Conservation (phyloP, 2,888 invertebrate species). For the Lochmaea capreae region DNA sequence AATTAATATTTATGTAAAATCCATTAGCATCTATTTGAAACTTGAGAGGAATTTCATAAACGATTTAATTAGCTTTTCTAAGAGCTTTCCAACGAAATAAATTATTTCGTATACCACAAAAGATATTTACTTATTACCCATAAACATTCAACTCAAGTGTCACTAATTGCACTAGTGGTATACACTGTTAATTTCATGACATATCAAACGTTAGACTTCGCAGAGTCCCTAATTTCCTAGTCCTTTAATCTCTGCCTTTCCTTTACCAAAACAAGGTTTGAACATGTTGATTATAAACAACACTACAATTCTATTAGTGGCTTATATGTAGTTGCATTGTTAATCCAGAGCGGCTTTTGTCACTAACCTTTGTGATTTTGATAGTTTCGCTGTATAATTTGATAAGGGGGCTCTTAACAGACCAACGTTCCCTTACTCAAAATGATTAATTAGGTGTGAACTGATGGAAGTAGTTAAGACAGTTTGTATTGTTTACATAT, state of each 20-base stretch:
- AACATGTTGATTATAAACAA: conserved; percentile 34
- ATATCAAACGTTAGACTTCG: conserved; percentile 19
- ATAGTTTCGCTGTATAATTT: conserved; percentile 14
- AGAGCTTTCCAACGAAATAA: neutral
- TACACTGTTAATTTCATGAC: conserved; percentile 17
- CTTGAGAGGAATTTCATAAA: neutral
- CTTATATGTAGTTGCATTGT: conserved; percentile 36
- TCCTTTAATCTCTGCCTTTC: conserved; percentile 37
- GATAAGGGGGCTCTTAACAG: neutral
- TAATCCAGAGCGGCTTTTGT: conserved; percentile 28
- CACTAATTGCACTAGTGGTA: conserved; percentile 9
- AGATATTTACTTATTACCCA: neutral
- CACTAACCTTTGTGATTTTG: conserved; percentile 29
- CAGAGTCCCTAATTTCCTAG: conserved; percentile 36
- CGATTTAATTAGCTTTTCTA: neutral
- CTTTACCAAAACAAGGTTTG: conserved; percentile 34
- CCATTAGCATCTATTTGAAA: neutral
- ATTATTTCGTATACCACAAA: neutral
- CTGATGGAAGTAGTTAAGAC: neutral
- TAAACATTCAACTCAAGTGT: neutral
- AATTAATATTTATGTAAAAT: neutral
- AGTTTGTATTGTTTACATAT: neutral
- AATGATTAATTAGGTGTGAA: neutral
- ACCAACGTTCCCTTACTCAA: neutral
- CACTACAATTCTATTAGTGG: conserved; percentile 43